These are phyloP conservation scores for Rhodeus uyekii DNA, from an alignment of 2,797 vertebrate species.

Conservation along the genomic window DNA sequence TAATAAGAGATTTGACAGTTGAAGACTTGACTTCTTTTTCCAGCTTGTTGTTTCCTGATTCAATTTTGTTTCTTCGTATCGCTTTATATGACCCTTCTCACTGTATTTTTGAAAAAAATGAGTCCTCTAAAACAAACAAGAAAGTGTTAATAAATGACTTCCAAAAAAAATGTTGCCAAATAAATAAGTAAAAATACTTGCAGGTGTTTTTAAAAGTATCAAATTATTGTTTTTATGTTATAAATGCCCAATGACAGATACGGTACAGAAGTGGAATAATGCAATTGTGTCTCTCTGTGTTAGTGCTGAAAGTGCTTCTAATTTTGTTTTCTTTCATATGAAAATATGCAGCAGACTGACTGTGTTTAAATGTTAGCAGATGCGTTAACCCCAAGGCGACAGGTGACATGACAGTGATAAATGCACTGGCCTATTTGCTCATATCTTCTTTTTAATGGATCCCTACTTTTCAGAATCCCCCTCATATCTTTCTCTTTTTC, in stretches of 20 bases:
- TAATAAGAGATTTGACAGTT: neutral
- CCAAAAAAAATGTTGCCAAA: neutral
- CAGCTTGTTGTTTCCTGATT: neutral
- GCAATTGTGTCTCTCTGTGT: neutral
- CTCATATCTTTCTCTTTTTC: slow-evolving; percentile 6
- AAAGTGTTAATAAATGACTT: neutral
- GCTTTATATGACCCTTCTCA: neutral
- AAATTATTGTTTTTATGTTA: neutral
- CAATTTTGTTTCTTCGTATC: neutral
- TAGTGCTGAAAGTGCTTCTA: slow-evolving; percentile 28
- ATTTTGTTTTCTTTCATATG: slow-evolving; percentile 50
- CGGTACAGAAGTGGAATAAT: neutral
- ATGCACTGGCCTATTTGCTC: slow-evolving; percentile 42
- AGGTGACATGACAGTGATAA: slow-evolving; percentile 44
- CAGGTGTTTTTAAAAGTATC: neutral
- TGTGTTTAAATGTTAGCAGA: slow-evolving; percentile 45
- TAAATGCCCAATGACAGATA: neutral
- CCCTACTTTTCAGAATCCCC: slow-evolving; percentile 28
- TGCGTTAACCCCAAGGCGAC: slow-evolving; percentile 39
- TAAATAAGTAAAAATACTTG: neutral
- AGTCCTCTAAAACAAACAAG: neutral
- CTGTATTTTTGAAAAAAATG: neutral
- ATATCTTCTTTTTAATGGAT: slow-evolving; percentile 32
- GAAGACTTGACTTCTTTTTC: neutral
- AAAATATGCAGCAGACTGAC: slow-evolving; percentile 30